Conservation (phyloP, 2,797 vertebrate genomes). For the Ambastaia sidthimunki region DNA sequence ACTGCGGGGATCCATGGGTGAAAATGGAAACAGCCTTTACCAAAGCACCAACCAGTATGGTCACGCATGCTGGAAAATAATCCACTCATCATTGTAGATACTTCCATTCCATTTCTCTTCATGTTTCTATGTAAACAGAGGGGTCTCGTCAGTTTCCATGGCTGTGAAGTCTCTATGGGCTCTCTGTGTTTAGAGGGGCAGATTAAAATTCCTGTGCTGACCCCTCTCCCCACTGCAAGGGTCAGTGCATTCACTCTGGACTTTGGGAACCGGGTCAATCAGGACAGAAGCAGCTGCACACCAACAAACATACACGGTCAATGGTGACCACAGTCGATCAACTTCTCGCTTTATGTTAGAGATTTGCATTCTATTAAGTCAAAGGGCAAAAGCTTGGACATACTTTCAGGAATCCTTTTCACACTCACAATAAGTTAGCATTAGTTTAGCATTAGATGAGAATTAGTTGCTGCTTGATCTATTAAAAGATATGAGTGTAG, state of each 20-base stretch:
- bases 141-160: slow-evolving; percentile 7
- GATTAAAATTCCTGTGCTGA: slow-evolving; percentile 51
- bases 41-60: not conserved
- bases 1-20: slow-evolving; percentile 8
- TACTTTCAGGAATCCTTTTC: not conserved
- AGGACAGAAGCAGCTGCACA: slow-evolving; percentile 21
- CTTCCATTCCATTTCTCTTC: too few relatives aligned
- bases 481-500: not conserved
- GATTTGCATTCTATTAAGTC: slow-evolving; percentile 12
- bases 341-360: not conserved
- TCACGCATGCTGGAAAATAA: not conserved
- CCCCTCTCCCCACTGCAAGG: slow-evolving; percentile 16
- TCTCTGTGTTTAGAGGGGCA: slow-evolving; percentile 30
- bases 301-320: not conserved
- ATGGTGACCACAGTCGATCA: too few relatives aligned
- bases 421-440: not conserved
- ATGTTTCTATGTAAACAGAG: slow-evolving; percentile 2
- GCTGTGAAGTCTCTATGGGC: slow-evolving; percentile 28
- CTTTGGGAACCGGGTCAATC: slow-evolving; percentile 52
- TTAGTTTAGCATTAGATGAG: too few relatives aligned
- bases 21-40: not conserved
- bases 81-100: not conserved
- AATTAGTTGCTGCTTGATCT: not conserved
- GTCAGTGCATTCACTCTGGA: slow-evolving; percentile 43
- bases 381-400: slow-evolving; percentile 23